Conservation (phyloP, 2,888 invertebrate genomes). For the Piscicola geometra region DNA sequence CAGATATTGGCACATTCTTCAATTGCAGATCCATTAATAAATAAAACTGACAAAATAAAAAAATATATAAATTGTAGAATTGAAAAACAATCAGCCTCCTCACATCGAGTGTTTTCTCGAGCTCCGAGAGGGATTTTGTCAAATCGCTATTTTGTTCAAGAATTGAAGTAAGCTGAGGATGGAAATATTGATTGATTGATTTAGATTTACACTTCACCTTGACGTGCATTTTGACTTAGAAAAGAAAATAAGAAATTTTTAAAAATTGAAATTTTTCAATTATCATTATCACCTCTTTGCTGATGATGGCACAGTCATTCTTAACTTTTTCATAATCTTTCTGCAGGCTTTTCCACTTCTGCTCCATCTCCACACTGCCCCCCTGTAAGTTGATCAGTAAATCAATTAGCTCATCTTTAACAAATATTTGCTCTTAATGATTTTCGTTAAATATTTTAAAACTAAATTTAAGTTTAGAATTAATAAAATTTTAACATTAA, state of each 20-base stretch:
- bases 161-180: background rate
- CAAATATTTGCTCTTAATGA: too few relatives aligned
- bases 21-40: background rate
- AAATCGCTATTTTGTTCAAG: slow-evolving; percentile 5
- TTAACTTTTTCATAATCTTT: slow-evolving; percentile 9
- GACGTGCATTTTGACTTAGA: too few relatives aligned
- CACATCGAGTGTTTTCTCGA: background rate
- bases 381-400: too few relatives aligned
- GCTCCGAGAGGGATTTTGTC: slow-evolving; percentile 3
- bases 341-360: slow-evolving; percentile 4
- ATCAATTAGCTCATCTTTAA: too few relatives aligned
- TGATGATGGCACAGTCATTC: background rate
- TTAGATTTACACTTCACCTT: too few relatives aligned
- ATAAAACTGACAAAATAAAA: background rate
- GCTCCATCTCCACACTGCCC: background rate
- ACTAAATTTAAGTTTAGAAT: too few relatives aligned
- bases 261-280: too few relatives aligned
- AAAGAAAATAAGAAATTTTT: too few relatives aligned
- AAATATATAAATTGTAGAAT: background rate
- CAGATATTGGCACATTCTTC: too few relatives aligned
- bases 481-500: too few relatives aligned
- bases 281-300: slow-evolving; percentile 13
- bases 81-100: background rate
- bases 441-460: too few relatives aligned
- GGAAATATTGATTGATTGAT: too few relatives aligned